phyloP scores from a whole-genome alignment of 2,888 invertebrate genomes.

The Lordiphosa fenestrarum region DNA sequence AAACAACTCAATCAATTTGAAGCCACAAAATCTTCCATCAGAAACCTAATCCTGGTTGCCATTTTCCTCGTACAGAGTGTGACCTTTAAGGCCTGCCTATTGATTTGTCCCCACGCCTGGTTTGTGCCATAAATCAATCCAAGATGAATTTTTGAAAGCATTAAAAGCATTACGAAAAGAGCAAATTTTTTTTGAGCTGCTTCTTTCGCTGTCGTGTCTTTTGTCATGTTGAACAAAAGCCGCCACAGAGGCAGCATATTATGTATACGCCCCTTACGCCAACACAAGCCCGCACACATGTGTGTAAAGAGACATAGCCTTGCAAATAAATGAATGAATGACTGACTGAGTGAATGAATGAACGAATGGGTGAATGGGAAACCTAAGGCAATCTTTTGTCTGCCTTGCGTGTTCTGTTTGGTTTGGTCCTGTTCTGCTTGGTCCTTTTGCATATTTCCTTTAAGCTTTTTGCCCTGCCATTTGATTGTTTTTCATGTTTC shows the following conservation, averaged over 20 bases:
- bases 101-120: conserved; percentile 46
- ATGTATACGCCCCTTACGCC: conserved; percentile 56
- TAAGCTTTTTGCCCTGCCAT: conserved; percentile 45
- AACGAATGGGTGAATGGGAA: conserved; percentile 37
- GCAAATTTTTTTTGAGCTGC: conserved; percentile 32
- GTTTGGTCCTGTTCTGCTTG: conserved; percentile 10
- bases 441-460: conserved; percentile 39
- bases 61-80: conserved; percentile 7
- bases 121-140: conserved; percentile 66
- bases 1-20: conserved; percentile 36
- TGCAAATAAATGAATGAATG: conserved; percentile 12
- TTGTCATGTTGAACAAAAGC: conserved; percentile 74
- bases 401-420: conserved; percentile 17
- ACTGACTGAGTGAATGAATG: conserved; percentile 29
- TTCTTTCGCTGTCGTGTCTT: conserved; percentile 64
- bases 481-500: conserved; percentile 62
- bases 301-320: conserved; percentile 59
- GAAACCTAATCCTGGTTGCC: conserved; percentile 11
- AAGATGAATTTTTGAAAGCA: conserved; percentile 57
- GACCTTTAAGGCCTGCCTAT: conserved; percentile 39
- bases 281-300: conserved; percentile 12
- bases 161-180: conserved; percentile 69
- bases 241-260: conserved; percentile 39
- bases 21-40: conserved; percentile 29
- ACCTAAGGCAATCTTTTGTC: conserved; percentile 66